A percentile compares a stretch with the other conserved stretches of the same genome.
These are phyloP conservation scores for Caerostris extrusa DNA, from an alignment of 1,140 invertebrate species.

Conservation along the genomic window DNA sequence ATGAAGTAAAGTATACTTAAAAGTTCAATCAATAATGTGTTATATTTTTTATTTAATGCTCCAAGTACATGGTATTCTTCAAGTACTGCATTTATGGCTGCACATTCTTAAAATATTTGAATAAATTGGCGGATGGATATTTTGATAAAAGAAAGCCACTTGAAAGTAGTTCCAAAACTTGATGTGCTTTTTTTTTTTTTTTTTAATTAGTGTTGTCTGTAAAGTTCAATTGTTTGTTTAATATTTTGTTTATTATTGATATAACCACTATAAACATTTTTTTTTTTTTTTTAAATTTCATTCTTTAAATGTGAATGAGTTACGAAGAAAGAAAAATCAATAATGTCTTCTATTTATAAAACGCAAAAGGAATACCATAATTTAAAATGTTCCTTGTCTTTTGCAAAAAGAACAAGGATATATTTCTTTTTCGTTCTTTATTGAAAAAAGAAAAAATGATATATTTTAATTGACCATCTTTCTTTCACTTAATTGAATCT, in stretches of 20 bases:
- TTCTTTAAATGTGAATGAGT: not conserved
- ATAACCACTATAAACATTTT: not conserved
- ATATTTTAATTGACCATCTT: not conserved
- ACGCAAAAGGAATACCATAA: not conserved
- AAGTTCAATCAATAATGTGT: not conserved
- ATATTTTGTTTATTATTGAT: slow-evolving; percentile 17
- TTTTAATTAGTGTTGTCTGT: slow-evolving; percentile 20
- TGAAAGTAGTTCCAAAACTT: not conserved
- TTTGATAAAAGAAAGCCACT: slow-evolving; percentile 20
- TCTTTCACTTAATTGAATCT: not conserved
- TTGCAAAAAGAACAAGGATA: not conserved
- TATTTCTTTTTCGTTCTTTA: not conserved
- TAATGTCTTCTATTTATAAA: not conserved
- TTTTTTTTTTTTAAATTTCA: not conserved
- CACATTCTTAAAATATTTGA: not conserved
- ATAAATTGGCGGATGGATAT: not conserved
- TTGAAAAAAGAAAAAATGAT: not conserved
- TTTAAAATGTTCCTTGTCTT: not conserved
- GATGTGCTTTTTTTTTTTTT: not conserved
- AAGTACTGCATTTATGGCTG: not conserved
- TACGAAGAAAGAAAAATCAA: not conserved
- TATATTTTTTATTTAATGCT: not conserved
- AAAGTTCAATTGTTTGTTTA: not conserved
- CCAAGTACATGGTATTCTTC: not conserved
- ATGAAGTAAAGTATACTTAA: not conserved